phyloP scores from a whole-genome alignment of 2,113 vertebrate genomes.

The Notothenia coriiceps region DNA sequence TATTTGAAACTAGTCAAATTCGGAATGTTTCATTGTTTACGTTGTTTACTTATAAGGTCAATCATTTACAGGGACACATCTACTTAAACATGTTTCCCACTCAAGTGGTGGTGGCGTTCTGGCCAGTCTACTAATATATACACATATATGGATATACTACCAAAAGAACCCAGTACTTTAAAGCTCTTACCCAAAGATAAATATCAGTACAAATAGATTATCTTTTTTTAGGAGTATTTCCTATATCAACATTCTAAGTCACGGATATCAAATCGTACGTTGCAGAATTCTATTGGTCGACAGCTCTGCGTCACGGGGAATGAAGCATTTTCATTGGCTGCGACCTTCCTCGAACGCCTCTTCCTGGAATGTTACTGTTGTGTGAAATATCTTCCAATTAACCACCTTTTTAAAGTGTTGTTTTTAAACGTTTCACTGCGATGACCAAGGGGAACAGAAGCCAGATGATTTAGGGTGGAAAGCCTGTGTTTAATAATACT shows the following conservation, averaged over 20 bases:
- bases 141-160: neutral
- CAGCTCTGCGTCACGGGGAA: neutral
- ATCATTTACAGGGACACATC: neutral
- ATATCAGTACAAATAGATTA: fast-evolving
- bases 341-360: neutral
- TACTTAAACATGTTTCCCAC: neutral
- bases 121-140: neutral
- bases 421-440: neutral
- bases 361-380: constrained; percentile 7
- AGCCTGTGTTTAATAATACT: neutral
- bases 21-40: neutral
- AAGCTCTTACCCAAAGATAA: neutral
- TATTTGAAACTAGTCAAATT: neutral
- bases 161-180: neutral
- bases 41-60: neutral
- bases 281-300: constrained; percentile 50
- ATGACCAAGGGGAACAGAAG: neutral
- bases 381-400: constrained; percentile 42
- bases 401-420: neutral
- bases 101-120: neutral
- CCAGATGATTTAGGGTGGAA: neutral
- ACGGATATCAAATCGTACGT: constrained; percentile 32
- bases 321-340: constrained; percentile 60
- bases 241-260: neutral
- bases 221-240: neutral